Percentiles rank a stretch among this genome's conserved stretches.
phyloP scores from a whole-genome alignment of 2,113 vertebrate genomes.

The Aepyceros melampus region DNA sequence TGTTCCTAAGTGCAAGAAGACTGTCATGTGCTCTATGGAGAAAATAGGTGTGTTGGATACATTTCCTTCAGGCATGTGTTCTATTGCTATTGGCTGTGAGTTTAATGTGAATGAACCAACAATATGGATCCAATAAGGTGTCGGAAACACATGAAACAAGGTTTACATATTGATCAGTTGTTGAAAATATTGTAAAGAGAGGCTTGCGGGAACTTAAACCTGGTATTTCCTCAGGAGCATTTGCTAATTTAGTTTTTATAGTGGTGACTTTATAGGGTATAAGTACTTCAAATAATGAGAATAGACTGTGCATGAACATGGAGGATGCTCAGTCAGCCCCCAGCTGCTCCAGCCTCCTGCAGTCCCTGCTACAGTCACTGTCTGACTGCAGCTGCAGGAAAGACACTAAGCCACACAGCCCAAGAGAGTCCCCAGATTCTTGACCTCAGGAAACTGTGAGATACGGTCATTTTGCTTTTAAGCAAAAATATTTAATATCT shows the following conservation, averaged over 20 bases:
- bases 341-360: not conserved
- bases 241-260: not conserved
- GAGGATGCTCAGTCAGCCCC: not conserved
- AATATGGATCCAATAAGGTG: not conserved
- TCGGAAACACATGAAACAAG: slow-evolving; percentile 1
- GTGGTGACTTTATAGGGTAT: not conserved
- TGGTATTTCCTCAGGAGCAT: not conserved
- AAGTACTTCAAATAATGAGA: not conserved
- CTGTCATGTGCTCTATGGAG: not conserved
- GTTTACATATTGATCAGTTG: not conserved
- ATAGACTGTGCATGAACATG: not conserved
- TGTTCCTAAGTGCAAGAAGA: not conserved
- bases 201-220: not conserved
- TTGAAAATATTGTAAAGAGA: slow-evolving; percentile 3
- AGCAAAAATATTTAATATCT: not conserved
- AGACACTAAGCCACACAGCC: not conserved
- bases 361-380: not conserved
- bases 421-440: not conserved
- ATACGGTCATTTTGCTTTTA: not conserved
- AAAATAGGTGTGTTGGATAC: not conserved
- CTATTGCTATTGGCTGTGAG: not conserved
- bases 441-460: not conserved
- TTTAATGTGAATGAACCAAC: not conserved
- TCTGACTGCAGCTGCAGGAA: not conserved
- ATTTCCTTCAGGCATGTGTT: not conserved